Evolutionary conservation across 1,140 invertebrate species (phyloP).

Genomic region (Lepidotrigona ventralis): DNA sequence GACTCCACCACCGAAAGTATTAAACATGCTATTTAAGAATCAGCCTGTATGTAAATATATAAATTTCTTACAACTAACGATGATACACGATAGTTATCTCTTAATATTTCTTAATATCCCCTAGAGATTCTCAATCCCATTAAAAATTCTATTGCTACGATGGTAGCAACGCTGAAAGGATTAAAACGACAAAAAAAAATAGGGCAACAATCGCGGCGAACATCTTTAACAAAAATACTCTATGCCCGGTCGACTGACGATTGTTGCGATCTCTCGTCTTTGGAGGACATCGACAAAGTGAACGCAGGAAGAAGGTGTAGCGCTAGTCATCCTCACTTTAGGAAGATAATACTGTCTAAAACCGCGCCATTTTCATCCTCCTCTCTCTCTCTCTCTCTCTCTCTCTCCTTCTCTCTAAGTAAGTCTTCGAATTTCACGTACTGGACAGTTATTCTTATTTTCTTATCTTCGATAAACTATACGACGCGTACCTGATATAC

Average conservation of each 20-base stretch:
- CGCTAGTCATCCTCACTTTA: not conserved
- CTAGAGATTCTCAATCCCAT: not conserved
- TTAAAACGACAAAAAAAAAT: constrained; percentile 23
- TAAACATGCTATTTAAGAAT: too few species aligned
- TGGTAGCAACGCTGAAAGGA: constrained; percentile 1
- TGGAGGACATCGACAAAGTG: constrained; percentile 27
- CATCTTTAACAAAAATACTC: constrained; percentile 22
- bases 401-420: too few species aligned
- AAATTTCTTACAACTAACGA: not conserved
- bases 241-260: constrained; percentile 2
- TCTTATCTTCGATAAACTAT: not conserved
- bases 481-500: not conserved
- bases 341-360: constrained; percentile 5
- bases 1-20: too few species aligned
- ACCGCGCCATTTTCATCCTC: not conserved
- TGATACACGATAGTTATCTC: not conserved
- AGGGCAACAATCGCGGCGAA: constrained; percentile 18
- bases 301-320: constrained; percentile 20
- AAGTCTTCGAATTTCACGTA: not conserved
- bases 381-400: not conserved
- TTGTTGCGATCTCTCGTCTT: constrained; percentile 13
- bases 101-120: not conserved
- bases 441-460: not conserved
- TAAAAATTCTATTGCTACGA: not conserved
- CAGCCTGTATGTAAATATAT: not conserved